Percentiles rank a stretch among this genome's conserved stretches.
Evolutionary conservation across 1,140 invertebrate species (phyloP).

Genomic region (Atta cephalotes): DNA sequence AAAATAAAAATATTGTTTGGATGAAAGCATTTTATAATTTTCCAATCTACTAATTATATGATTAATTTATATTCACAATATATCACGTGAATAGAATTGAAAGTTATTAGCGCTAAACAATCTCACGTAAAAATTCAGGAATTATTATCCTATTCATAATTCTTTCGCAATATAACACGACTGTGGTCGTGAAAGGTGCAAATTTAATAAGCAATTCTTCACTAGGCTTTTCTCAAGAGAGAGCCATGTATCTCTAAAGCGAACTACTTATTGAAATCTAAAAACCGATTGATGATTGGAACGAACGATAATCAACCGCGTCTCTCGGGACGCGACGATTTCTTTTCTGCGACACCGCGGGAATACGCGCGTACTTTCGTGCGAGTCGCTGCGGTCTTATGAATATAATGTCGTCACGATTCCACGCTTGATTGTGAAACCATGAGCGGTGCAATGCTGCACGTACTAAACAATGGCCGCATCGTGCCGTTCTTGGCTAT

Average conservation of each 20-base stretch:
- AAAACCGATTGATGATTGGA: constrained; percentile 43
- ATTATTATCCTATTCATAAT: constrained; percentile 52
- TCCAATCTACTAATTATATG: background rate
- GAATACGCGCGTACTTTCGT: constrained; percentile 67
- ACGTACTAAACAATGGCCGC: constrained; percentile 79
- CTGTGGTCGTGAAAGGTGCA: constrained; percentile 18
- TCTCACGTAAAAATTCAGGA: background rate
- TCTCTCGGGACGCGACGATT: background rate
- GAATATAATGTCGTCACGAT: constrained; percentile 82
- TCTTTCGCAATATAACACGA: constrained; percentile 31
- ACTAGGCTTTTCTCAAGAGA: background rate
- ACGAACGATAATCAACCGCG: constrained; percentile 14
- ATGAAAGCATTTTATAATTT: background rate
- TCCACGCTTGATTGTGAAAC: constrained; percentile 82
- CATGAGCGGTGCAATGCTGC: constrained; percentile 71
- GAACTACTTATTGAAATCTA: background rate
- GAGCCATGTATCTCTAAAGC: background rate
- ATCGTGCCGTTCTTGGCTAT: constrained; percentile 49
- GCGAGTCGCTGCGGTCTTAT: constrained; percentile 76
- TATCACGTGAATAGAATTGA: constrained; percentile 1
- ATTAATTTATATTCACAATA: background rate
- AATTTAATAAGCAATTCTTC: constrained; percentile 44
- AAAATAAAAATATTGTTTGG: background rate
- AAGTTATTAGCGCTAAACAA: constrained; percentile 1
- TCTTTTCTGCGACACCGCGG: constrained; percentile 32